Base-by-base conservation (phyloP, 2,797 vertebrate species). In the Cottoperca gobio region DNA sequence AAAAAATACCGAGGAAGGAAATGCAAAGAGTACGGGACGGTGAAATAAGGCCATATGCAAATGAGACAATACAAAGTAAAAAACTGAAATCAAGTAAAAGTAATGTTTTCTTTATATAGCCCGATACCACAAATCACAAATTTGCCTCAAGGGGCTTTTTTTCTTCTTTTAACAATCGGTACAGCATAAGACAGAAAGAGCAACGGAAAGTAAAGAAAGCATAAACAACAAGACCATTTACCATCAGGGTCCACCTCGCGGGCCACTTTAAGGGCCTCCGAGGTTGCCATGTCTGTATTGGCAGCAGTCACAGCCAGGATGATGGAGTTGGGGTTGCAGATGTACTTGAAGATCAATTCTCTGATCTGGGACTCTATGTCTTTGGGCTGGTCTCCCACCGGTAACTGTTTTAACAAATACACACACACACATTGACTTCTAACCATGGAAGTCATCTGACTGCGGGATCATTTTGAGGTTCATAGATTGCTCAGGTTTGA, bases 211-310 rank as follows among this genome's bases (percentile, higher is more conserved):
- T 31, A 8, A 31, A 16, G 24, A 10, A 24, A 58, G 8, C 42
- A 6, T 11, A 46, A 65, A 63, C 0, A 69, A 68, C 4, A 9
- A 49, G 7, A 8, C 3, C 12, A n/a, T 93, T 93, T 88, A 98
- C 97, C 97, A 83, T 98, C 97, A 43, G 96, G 95, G 89, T 99
- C 98, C 21, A 97, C 96, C 82, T 99, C 98, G 0, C 98, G 95
- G 21, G 98, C 96, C 78, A 99, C 97, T 92, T 99, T 99, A 17
- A 99, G 96, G 1, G 98, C 96, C 91, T 99, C 98, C 1, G 98
- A 99, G 4, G 98, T 99, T 7, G 98, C 98, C 98, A 99, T 98
- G 86, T 99, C 98, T 24, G 98, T 99, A 87, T 99, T 99, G 72
- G 98, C 98, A 48, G 98, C 98, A 1, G 98, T 99, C 80, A 99